A percentile compares a stretch with the other conserved stretches of the same genome.
Evolutionary conservation across 2,888 invertebrate species (phyloP).

Genomic region (Meteorus colon): DNA sequence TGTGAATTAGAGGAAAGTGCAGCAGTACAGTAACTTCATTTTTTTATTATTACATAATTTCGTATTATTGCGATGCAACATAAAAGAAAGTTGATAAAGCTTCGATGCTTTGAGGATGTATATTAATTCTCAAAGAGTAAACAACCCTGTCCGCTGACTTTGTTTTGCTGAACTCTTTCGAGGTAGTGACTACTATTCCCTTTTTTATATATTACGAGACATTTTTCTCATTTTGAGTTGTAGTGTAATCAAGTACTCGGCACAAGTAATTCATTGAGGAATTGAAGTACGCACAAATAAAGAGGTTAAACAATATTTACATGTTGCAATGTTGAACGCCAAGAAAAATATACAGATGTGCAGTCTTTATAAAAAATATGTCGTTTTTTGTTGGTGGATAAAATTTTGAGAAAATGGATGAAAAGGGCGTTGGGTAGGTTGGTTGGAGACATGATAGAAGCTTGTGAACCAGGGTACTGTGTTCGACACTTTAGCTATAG

Average conservation of each 20-base stretch:
- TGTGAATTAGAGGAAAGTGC: no score
- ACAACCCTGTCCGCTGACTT: not conserved
- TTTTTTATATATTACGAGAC: not conserved
- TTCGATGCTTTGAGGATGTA: not conserved
- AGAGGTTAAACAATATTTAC: constrained; percentile 47
- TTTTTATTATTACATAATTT: not conserved
- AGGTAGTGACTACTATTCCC: not conserved
- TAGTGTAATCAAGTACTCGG: constrained; percentile 22
- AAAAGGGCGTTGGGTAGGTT: constrained; percentile 44
- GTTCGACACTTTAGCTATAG: constrained; percentile 45
- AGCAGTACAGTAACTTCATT: not conserved
- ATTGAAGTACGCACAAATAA: constrained; percentile 41
- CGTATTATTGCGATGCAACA: not conserved
- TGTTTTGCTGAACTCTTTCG: not conserved
- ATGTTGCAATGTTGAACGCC: constrained; percentile 6
- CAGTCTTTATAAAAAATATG: constrained; percentile 33
- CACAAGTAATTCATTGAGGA: constrained; percentile 12
- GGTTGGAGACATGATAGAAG: constrained; percentile 43
- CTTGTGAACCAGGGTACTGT: constrained; percentile 48
- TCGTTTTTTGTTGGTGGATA: constrained; percentile 40
- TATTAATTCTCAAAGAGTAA: not conserved
- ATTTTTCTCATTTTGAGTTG: constrained; percentile 13
- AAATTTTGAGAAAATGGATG: constrained; percentile 9
- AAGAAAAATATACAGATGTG: constrained; percentile 59
- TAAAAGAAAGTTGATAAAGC: not conserved